A percentile compares a stretch with the other conserved stretches of the same genome.
Evolutionary conservation across 2,113 vertebrate species (phyloP).

Genomic region (Chascanopsetta lugubris): DNA sequence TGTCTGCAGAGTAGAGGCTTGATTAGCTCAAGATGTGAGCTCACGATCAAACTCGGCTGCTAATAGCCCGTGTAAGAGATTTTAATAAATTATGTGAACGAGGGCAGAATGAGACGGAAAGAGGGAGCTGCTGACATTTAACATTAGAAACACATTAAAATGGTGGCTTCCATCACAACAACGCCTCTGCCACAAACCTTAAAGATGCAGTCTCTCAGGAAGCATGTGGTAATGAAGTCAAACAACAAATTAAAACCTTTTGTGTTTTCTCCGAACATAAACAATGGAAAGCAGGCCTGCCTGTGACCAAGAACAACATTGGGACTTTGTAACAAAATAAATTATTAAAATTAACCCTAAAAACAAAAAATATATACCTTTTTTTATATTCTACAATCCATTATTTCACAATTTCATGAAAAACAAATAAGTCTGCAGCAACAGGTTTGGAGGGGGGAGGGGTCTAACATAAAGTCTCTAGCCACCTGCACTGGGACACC

Average conservation of each 20-base stretch:
- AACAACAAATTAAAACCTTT: constrained; percentile 15
- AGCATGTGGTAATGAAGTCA: constrained; percentile 32
- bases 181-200: constrained; percentile 4
- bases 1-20: constrained; percentile 12
- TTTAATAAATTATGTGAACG: neutral
- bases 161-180: constrained; percentile 5
- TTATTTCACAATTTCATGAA: constrained; percentile 45
- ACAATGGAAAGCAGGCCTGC: constrained; percentile 46
- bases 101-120: constrained; percentile 5
- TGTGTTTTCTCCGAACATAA: constrained; percentile 15
- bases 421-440: constrained; percentile 50
- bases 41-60: neutral
- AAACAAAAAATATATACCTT: constrained; percentile 48
- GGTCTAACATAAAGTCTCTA: neutral
- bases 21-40: neutral
- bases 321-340: constrained; percentile 73
- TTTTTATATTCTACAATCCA: constrained; percentile 37
- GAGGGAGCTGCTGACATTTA: constrained; percentile 7
- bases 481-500: neutral
- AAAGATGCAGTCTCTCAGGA: constrained; percentile 42
- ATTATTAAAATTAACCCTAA: constrained; percentile 66
- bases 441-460: constrained; percentile 15
- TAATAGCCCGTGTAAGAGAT: neutral
- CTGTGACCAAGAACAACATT: constrained; percentile 38
- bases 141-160: constrained; percentile 4